Base-by-base conservation (phyloP, 2,113 vertebrate genomes). In the Takifugu bimaculatus region DNA sequence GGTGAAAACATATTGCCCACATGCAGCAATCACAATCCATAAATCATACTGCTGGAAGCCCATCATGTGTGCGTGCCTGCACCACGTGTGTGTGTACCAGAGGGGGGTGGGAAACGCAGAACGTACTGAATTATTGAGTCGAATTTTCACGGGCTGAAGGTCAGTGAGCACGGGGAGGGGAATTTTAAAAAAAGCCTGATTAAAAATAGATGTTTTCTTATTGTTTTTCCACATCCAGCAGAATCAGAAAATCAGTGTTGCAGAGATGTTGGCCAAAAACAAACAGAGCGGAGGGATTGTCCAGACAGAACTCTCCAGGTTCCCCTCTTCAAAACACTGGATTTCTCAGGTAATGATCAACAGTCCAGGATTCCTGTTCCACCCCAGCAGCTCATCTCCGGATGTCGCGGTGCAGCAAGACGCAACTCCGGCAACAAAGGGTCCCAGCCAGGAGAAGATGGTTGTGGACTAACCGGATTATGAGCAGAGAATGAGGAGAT, bases 191-290 rank as follows among this genome's bases (percentile, higher is more conserved):
- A 69, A 68, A 71, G 43, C 44, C 73, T 85, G 80, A 92, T 92
- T 88, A 91, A 92, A 91, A 88, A 91, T 90, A 81, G 66, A 91
- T 90, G 85, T 86, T 88, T 84, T 84, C 74, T 79, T 88, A 89
- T 90, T 89, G 89, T 89, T 78, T 81, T 62, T 57, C 66, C 67
- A 63, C 72, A 78, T 25, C 74, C 78, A 85, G 82, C 79, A 88
- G 85, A 63, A 60, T 77, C 55, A 58, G 78, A 78, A 80, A 70
- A 48, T 48, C 45, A 48, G 35, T 39, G 35, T 51, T 72, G 63
- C 57, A 63, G 51, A 68, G 65, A 83, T 65, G 75, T 83, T 83
- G 74, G 68, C 58, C 61, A 51, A 43, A 75, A 43, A 44, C 20
- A 20, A 63, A 56, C 59, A 61, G 67, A 72, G 74, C 50, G 64